phyloP scores from a whole-genome alignment of 2,888 invertebrate species.

The Lycia hirtaria region DNA sequence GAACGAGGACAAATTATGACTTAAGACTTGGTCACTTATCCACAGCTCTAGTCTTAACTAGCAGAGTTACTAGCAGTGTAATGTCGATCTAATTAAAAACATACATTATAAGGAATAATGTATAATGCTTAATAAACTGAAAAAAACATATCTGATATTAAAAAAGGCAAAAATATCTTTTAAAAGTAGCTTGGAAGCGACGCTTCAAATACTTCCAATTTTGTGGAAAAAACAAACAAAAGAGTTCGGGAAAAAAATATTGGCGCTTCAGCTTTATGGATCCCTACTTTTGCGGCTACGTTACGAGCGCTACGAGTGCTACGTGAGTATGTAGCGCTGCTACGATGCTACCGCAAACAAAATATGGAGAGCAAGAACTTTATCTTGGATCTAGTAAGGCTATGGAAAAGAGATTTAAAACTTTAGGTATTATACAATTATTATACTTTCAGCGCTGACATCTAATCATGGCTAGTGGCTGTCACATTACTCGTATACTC shows the following conservation, averaged over 20 bases:
- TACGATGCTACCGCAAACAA: conserved; percentile 1
- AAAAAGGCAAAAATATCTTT: too few species aligned
- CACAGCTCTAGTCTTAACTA: too few species aligned
- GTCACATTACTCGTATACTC: too few species aligned
- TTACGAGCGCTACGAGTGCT: conserved; percentile 19
- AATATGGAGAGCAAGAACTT: background rate
- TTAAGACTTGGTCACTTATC: too few species aligned
- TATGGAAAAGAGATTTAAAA: background rate
- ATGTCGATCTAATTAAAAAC: too few species aligned
- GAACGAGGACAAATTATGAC: too few species aligned
- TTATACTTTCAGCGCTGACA: too few species aligned
- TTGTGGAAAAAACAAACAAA: background rate
- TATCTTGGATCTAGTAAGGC: background rate
- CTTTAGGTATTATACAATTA: background rate
- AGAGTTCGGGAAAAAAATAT: background rate
- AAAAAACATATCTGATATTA: too few species aligned
- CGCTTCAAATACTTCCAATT: background rate
- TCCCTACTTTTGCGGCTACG: background rate
- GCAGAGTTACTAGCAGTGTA: too few species aligned
- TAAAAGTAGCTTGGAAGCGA: background rate
- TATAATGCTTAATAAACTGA: too few species aligned
- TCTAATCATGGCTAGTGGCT: too few species aligned
- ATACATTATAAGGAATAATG: too few species aligned
- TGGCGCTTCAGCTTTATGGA: background rate
- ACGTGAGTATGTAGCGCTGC: conserved; percentile 13